Evolutionary conservation across 2,797 vertebrate species (phyloP).

Genomic region (Gymnothorax reevesii): DNA sequence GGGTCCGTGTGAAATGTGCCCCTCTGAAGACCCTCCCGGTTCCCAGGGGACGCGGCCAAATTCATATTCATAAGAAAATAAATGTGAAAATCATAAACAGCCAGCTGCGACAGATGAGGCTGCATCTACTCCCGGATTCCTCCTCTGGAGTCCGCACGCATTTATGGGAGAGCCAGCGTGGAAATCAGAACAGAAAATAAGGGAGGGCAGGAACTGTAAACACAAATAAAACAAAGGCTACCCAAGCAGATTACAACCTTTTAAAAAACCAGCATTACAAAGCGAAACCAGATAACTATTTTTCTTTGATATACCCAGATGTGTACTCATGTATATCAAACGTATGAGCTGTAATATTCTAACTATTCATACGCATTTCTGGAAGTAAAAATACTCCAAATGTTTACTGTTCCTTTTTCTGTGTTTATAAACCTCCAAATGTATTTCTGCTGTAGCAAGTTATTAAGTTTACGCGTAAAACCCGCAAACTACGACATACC

Average conservation of each 20-base stretch:
- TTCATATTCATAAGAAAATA: conserved; percentile 17
- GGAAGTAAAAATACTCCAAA: not conserved
- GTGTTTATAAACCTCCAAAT: not conserved
- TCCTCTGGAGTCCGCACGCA: not conserved
- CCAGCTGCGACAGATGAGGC: not conserved
- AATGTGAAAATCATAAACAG: conserved; percentile 13
- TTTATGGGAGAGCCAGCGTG: not conserved
- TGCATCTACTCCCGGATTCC: not conserved
- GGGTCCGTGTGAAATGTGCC: conserved; percentile 1
- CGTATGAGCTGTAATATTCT: not conserved
- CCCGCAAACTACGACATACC: not conserved
- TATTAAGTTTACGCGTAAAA: not conserved
- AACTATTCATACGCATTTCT: not conserved
- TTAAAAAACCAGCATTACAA: not conserved
- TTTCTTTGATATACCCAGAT: not conserved
- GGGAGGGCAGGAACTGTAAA: not conserved
- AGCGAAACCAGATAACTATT: not conserved
- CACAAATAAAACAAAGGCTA: not conserved
- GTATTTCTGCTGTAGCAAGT: not conserved
- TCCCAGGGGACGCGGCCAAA: not conserved
- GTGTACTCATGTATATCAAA: not conserved
- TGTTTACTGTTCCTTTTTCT: not conserved
- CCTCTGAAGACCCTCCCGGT: not conserved
- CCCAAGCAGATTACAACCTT: not conserved
- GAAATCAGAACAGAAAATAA: not conserved